Conservation (phyloP, 2,113 vertebrate species). For the Etia nguti region DNA sequence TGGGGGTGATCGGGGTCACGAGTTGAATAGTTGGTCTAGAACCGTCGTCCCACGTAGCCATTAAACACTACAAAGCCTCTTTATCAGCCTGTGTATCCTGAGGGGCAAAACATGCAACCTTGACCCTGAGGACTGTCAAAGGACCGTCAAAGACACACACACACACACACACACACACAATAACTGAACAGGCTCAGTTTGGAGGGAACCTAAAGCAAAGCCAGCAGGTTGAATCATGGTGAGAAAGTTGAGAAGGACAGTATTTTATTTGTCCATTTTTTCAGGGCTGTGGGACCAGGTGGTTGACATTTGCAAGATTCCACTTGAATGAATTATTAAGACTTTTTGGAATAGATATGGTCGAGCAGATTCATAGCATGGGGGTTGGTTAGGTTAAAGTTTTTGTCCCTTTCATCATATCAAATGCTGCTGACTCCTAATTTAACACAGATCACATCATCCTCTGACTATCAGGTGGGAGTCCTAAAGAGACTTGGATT, state of each 20-base stretch:
- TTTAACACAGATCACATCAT: not conserved
- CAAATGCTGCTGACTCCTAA: not conserved
- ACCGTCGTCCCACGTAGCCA: constrained; percentile 10
- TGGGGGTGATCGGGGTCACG: not conserved
- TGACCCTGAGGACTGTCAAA: not conserved
- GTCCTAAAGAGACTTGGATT: not conserved
- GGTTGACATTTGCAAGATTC: constrained; percentile 16
- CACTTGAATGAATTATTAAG: constrained; percentile 3
- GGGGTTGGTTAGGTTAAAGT: not conserved
- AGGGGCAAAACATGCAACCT: constrained; percentile 39
- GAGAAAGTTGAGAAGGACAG: constrained; percentile 3
- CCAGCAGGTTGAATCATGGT: not conserved
- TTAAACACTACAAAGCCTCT: constrained; percentile 50
- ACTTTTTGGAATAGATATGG: not conserved
- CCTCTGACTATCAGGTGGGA: not conserved
- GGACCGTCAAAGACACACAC: not conserved
- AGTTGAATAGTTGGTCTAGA: not conserved
- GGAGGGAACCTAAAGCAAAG: not conserved
- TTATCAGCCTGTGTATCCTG: constrained; percentile 41
- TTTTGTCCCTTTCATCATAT: not conserved
- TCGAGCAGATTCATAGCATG: not conserved
- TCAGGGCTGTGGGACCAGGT: not conserved
- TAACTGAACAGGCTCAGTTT: not conserved
- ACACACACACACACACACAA: not conserved
- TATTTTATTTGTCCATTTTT: not conserved